Percentiles rank a stretch among this genome's conserved stretches.
Conservation (phyloP, 2,888 invertebrate genomes). For the Conops quadrifasciatus region DNA sequence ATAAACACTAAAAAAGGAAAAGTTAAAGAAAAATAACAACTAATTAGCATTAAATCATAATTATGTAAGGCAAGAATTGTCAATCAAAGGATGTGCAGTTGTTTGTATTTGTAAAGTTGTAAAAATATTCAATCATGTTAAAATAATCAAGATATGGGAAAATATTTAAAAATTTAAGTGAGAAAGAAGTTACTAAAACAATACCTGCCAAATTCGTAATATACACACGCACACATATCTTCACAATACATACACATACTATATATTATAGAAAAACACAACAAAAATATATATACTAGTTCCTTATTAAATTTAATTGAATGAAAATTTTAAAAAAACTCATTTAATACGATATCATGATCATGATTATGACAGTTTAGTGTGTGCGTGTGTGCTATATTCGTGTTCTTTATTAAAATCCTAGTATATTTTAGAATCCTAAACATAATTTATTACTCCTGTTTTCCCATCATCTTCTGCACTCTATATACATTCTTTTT, state of each 20-base stretch:
- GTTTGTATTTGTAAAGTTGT: constrained; percentile 22
- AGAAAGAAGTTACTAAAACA: too few relatives aligned
- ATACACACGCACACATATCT: neutral
- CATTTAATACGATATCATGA: neutral
- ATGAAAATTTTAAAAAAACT: constrained; percentile 5
- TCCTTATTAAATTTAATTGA: neutral
- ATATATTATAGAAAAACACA: too few relatives aligned
- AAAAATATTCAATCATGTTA: constrained; percentile 16
- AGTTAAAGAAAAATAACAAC: constrained; percentile 22
- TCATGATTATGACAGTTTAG: neutral
- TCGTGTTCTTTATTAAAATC: too few relatives aligned
- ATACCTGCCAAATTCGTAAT: neutral
- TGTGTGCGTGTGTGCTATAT: constrained; percentile 1
- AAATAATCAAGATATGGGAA: neutral
- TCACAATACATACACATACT: too few relatives aligned
- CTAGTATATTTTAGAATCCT: too few relatives aligned
- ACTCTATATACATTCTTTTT: too few relatives aligned
- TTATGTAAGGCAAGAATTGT: constrained; percentile 33
- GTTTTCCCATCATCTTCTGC: too few relatives aligned
- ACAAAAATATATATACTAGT: too few relatives aligned
- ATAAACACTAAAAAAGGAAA: too few relatives aligned
- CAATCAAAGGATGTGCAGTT: constrained; percentile 44
- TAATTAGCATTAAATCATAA: neutral
- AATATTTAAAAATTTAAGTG: too few relatives aligned
- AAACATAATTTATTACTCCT: too few relatives aligned